phyloP scores from a whole-genome alignment of 2,113 vertebrate genomes.

The Lasiurus borealis region DNA sequence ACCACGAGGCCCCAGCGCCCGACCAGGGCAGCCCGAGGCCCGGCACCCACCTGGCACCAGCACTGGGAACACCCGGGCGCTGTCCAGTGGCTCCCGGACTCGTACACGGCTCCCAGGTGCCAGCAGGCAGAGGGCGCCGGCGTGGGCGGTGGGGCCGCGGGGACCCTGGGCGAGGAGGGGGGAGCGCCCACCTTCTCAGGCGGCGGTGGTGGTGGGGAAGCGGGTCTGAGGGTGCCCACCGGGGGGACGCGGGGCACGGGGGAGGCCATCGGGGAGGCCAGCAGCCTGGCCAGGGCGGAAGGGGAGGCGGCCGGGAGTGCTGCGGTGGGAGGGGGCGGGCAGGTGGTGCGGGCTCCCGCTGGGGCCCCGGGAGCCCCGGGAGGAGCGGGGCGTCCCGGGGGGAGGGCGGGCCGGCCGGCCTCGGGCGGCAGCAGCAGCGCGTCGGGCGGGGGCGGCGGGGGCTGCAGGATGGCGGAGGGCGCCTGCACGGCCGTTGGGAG shows the following conservation, averaged over 20 bases:
- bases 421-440: constrained; percentile 82
- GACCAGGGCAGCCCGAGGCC: accelerated
- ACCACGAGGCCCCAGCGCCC: accelerated
- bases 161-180: constrained; percentile 26
- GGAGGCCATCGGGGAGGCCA: neutral
- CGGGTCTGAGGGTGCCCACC: constrained; percentile 17
- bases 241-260: neutral
- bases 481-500: constrained; percentile 82
- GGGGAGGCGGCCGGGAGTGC: neutral
- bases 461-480: constrained; percentile 82
- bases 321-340: neutral
- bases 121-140: constrained; percentile 75
- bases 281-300: accelerated
- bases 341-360: constrained; percentile 6
- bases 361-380: constrained; percentile 72
- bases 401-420: constrained; percentile 55
- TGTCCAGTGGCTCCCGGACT: constrained; percentile 80
- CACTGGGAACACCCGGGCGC: constrained; percentile 84
- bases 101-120: constrained; percentile 76
- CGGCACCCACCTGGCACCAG: constrained; percentile 83
- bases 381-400: constrained; percentile 79
- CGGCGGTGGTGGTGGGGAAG: constrained; percentile 33
- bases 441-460: constrained; percentile 60
- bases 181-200: constrained; percentile 36
- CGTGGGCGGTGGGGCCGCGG: neutral